A percentile compares a stretch with the other conserved stretches of the same genome.
These are phyloP conservation scores for Hypolimnas misippus DNA, from an alignment of 2,888 invertebrate species.

Conservation along the genomic window DNA sequence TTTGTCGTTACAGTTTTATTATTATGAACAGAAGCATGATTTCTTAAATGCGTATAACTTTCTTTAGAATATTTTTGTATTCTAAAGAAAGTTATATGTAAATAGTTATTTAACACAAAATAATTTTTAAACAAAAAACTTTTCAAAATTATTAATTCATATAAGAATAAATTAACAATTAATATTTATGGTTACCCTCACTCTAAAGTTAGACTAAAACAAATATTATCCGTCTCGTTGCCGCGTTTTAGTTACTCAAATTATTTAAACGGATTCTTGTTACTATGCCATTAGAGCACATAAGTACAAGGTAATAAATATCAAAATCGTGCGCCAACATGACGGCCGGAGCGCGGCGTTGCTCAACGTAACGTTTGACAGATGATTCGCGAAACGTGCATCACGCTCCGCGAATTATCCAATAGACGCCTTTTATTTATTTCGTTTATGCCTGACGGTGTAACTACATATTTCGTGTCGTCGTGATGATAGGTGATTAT, in stretches of 20 bases:
- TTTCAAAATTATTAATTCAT: no score
- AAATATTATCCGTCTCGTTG: constrained; percentile 15
- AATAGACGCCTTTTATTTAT: constrained; percentile 9
- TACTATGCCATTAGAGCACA: not conserved
- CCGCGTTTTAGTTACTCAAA: not conserved
- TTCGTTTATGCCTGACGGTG: constrained; percentile 7
- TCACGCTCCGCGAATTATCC: constrained; percentile 28
- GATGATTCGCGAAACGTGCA: constrained; percentile 33
- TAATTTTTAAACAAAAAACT: no score
- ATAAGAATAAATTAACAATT: no score
- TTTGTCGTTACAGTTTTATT: no score
- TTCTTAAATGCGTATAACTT: not conserved
- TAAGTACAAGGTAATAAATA: constrained; percentile 6
- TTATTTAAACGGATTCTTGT: not conserved
- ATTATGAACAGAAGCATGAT: not conserved
- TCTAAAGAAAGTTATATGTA: no score
- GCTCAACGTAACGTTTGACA: constrained; percentile 23
- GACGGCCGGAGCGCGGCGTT: not conserved
- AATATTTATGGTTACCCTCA: not conserved
- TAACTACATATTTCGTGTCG: not conserved
- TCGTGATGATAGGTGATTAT: no score
- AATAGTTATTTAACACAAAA: no score
- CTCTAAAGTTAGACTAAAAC: not conserved
- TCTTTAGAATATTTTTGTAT: not conserved
- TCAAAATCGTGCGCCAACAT: not conserved